Percentiles rank a stretch among this genome's conserved stretches.
Evolutionary conservation across 2,113 vertebrate genomes (phyloP).

Genomic region (Pollachius pollachius): DNA sequence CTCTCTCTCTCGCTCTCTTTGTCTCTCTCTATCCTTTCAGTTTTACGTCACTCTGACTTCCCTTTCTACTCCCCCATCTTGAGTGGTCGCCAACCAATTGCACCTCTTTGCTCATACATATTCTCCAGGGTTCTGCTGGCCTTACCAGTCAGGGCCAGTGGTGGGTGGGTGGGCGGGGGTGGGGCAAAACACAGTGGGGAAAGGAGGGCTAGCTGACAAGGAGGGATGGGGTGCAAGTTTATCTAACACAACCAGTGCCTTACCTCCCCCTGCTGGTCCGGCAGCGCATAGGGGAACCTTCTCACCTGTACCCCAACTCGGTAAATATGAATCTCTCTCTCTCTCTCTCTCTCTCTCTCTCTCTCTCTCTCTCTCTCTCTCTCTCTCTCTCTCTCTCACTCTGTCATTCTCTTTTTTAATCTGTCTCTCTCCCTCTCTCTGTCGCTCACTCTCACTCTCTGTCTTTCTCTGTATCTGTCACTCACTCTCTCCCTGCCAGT

Average conservation of each 20-base stretch:
- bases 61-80: slow-evolving; percentile 10
- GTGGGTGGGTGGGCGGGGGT: slow-evolving; percentile 13
- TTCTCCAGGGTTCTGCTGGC: slow-evolving; percentile 65
- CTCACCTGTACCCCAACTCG: background rate
- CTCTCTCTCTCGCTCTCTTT: slow-evolving; percentile 4
- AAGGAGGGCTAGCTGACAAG: slow-evolving; percentile 4
- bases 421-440: background rate
- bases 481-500: background rate
- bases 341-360: background rate
- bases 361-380: background rate
- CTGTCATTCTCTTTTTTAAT: background rate
- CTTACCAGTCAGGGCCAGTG: slow-evolving; percentile 49
- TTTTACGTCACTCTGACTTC: background rate
- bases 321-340: background rate
- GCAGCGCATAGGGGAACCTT: background rate
- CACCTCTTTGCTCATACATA: slow-evolving; percentile 59
- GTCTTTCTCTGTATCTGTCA: background rate
- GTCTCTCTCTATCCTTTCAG: slow-evolving; percentile 10
- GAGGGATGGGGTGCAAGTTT: background rate
- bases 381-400: background rate
- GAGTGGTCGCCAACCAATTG: slow-evolving; percentile 63
- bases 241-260: slow-evolving; percentile 33
- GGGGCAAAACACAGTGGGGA: background rate
- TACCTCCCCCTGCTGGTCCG: slow-evolving; percentile 64
- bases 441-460: background rate